These are phyloP conservation scores for Emberiza fucata DNA, from an alignment of 2,113 vertebrate genomes.

Conservation along the genomic window DNA sequence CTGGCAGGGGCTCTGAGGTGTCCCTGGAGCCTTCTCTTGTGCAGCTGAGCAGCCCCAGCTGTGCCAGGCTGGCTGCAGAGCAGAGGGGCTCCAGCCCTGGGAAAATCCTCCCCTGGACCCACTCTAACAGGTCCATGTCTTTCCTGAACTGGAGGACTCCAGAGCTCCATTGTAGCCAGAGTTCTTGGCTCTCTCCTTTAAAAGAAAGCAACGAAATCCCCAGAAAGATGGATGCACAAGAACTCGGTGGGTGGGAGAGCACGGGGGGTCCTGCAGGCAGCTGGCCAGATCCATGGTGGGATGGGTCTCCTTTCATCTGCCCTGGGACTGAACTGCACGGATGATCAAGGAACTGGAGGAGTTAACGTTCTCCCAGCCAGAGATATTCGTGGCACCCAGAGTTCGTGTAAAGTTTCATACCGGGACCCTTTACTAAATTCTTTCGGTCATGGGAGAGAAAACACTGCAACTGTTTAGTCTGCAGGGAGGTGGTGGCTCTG, in stretches of 20 bases:
- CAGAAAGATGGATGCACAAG: neutral
- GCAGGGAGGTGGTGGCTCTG: slow-evolving; percentile 38
- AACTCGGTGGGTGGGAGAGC: neutral
- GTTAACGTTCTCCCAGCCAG: neutral
- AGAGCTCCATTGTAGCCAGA: neutral
- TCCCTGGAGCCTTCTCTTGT: neutral
- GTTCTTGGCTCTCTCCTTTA: neutral
- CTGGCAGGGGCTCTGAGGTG: neutral
- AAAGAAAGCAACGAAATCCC: neutral
- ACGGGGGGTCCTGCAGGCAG: neutral
- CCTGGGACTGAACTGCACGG: rapidly evolving
- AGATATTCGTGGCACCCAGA: slow-evolving; percentile 4
- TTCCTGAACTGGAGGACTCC: neutral
- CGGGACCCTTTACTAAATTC: slow-evolving; percentile 47
- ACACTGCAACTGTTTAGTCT: slow-evolving; percentile 45
- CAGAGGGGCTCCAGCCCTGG: neutral
- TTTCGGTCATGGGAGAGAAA: slow-evolving; percentile 47
- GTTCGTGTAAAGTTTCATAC: neutral
- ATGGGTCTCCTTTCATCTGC: neutral
- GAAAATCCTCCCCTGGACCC: rapidly evolving
- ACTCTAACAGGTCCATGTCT: neutral
- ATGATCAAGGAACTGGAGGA: neutral
- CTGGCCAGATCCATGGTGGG: neutral
- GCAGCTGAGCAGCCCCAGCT: neutral
- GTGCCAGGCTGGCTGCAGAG: neutral